Base-by-base conservation (phyloP, 1,140 invertebrate genomes). In the Monomorium pharaonis region DNA sequence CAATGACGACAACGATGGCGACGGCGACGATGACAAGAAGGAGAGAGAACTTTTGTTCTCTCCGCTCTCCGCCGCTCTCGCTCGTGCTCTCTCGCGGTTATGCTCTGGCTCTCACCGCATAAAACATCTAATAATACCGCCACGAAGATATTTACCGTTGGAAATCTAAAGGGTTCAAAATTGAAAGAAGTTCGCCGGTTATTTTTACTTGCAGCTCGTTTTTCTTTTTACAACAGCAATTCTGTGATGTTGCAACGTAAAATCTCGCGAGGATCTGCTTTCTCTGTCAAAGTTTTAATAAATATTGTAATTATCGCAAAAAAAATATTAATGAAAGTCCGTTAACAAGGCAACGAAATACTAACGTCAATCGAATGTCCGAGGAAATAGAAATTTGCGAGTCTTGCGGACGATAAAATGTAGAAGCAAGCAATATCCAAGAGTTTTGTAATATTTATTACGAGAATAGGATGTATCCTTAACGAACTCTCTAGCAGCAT, bases 1-100 rank as follows among this genome's bases (percentile, higher is more conserved):
- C 51, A 54, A 21, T 21, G 51, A 54, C 51, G 51, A 54, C 51
- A 5, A 37, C n/a, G 51, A 54, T n/a, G 51, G 21, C 33, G 30
- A 70, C 27, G 77, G 58, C 12, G 16, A 74, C 12, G 62, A 86
- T 67, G 67, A 78, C 80, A 51, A 87, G 44, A 76, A 72, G 77
- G 65, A 80, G 87, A 88, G 77, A 84, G 84, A 72, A 80, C 90
- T 93, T 92, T 92, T 92, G 92, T 93, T 92, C 88, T 0, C 88
- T 84, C 65, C 33, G 70, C 75, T 62, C 78, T 85, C 54, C 63
- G 51, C 62, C 47, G 56, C 49, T 63, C 62, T 51, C 58, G 70
- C 49, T 56, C 14, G 69, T 85, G 30, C 51, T 86, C 49, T 49
- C 37, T 74, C 56, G 42, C 62, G 65, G 77, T 90, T 87, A 58